phyloP scores from a whole-genome alignment of 2,797 vertebrate genomes.

The Silurus aristotelis region DNA sequence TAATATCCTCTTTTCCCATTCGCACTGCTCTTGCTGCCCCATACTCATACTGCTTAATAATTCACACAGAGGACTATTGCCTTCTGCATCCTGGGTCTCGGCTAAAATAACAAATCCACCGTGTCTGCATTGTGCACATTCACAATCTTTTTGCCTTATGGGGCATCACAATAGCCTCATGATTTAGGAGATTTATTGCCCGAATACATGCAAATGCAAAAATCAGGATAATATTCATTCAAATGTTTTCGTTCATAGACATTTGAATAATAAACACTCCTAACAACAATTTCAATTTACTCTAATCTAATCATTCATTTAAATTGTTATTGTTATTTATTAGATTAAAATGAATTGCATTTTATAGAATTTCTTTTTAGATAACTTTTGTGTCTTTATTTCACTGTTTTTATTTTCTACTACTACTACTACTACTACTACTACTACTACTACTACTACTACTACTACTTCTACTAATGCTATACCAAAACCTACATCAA shows the following conservation, averaged over 20 bases:
- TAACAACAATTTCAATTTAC: too few species aligned
- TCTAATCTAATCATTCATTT: too few species aligned
- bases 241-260: too few species aligned
- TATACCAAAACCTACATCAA: background rate
- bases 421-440: background rate
- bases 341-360: background rate
- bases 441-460: background rate
- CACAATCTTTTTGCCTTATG: slow-evolving; percentile 4
- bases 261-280: too few species aligned
- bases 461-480: background rate
- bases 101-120: slow-evolving; percentile 57
- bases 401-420: background rate
- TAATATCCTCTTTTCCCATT: slow-evolving; percentile 55
- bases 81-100: slow-evolving; percentile 50
- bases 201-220: slow-evolving; percentile 3
- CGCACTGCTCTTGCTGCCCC: slow-evolving; percentile 32
- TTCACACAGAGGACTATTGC: slow-evolving; percentile 54
- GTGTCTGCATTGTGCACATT: slow-evolving; percentile 48
- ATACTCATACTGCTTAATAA: slow-evolving; percentile 59
- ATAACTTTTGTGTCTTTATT: background rate
- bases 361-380: background rate
- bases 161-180: slow-evolving; percentile 37
- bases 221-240: background rate
- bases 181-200: background rate
- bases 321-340: background rate